Evolutionary conservation across 2,888 invertebrate genomes (phyloP), one percentile per base, ranked within the genome.

Genomic region (Xanthia togata): DNA sequence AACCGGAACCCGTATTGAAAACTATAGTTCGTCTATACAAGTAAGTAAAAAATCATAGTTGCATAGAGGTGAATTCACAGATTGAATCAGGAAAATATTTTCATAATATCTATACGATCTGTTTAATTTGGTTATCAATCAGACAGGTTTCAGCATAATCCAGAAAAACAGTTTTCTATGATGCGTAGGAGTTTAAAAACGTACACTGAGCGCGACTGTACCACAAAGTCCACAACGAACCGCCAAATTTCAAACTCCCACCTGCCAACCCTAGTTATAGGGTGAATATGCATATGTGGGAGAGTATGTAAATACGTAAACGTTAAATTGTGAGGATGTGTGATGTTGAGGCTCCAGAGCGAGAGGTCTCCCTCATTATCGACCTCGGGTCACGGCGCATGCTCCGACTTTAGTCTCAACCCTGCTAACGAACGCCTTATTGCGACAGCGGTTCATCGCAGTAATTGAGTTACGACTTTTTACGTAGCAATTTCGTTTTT

Each of bases 401-500:
- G 97, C 97, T 95, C 96, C 94, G 92, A 94, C 91, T 92, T 90
- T 87, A 91, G 91, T 92, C 91, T 92, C 91, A 91, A 91, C 92
- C 91, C 92, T 90, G 92, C 94, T 96, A 96, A 96, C 96, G 96
- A 96, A 96, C 93, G 95, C 95, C 96, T 95, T 96, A 96, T 95
- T 94, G 95, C 95, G 95, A 95, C 96, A 95, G 94, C 93, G 96
- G 95, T 96, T 96, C 96, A 95, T 96, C 95, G 92, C 89, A 91
- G 95, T 96, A 96, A 96, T 96, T 96, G 96, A 96, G 96, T 96
- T 96, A 96, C 96, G 95, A 96, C 95, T 96, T 96, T 96, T 95
- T 96, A 96, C 95, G 96, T 95, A 94, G 95, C 95, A 95, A 96
- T 96, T 96, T 96, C 94, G 94, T 95, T 96, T 95, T 95, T 95